phyloP scores from a whole-genome alignment of 2,888 invertebrate species.

The Alloplasta piceator region DNA sequence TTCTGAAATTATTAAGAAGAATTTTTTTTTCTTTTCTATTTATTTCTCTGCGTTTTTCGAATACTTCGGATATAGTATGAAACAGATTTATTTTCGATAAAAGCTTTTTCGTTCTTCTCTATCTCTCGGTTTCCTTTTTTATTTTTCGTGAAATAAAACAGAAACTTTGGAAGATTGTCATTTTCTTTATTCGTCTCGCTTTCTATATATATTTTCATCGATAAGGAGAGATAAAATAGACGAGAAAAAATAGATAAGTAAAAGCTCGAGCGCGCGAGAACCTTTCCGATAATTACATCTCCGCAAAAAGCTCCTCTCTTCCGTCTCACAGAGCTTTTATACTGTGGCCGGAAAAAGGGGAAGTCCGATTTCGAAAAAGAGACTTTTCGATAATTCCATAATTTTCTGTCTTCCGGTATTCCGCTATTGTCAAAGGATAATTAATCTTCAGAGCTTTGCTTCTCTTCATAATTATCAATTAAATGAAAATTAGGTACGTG shows the following conservation, averaged over 20 bases:
- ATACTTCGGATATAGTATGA: constrained; percentile 31
- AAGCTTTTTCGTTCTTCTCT: constrained; percentile 34
- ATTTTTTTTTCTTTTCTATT: neutral
- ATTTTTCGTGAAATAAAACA: constrained; percentile 12
- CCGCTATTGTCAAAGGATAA: too few species aligned
- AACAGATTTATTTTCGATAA: constrained; percentile 43
- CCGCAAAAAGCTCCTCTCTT: constrained; percentile 8
- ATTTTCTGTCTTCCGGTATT: too few species aligned
- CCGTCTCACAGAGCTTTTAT: too few species aligned
- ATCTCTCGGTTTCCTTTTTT: neutral
- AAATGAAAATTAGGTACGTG: too few species aligned
- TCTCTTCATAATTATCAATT: too few species aligned
- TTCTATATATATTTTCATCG: constrained; percentile 22
- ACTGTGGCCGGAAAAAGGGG: neutral
- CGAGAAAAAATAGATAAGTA: constrained; percentile 33
- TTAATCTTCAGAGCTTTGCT: too few species aligned
- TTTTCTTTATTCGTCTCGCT: constrained; percentile 17
- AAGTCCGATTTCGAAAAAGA: neutral
- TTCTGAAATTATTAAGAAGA: too few species aligned
- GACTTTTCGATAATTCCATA: neutral
- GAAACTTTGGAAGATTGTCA: neutral
- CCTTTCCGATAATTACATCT: constrained; percentile 46
- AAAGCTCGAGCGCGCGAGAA: constrained; percentile 6
- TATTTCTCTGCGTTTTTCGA: neutral
- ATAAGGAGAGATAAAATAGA: constrained; percentile 33